A percentile compares a stretch with the other conserved stretches of the same genome.
phyloP scores from a whole-genome alignment of 1,140 invertebrate species.

The Plectrocnemia conspersa region DNA sequence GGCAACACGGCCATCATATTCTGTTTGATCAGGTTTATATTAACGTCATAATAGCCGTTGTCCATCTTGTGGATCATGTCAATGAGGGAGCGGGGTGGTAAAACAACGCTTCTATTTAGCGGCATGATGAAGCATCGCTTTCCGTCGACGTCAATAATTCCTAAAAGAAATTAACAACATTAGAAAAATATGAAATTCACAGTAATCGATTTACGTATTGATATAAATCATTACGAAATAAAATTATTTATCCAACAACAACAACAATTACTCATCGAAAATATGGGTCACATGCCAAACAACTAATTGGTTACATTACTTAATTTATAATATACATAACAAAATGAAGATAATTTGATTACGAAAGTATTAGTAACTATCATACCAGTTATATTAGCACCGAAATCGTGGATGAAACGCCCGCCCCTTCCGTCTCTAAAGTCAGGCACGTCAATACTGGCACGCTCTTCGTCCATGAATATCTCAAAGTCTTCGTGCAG shows the following conservation, averaged over 20 bases:
- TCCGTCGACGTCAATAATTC: conserved; percentile 74
- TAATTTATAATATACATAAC: too few relatives aligned
- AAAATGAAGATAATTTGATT: background rate
- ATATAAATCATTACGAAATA: conserved; percentile 1
- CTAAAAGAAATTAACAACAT: too few relatives aligned
- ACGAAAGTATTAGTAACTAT: background rate
- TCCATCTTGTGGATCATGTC: conserved; percentile 78
- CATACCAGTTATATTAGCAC: conserved; percentile 69
- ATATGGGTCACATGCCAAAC: too few relatives aligned
- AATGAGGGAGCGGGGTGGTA: conserved; percentile 71
- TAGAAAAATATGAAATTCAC: too few relatives aligned
- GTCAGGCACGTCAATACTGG: conserved; percentile 75
- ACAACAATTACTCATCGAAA: too few relatives aligned
- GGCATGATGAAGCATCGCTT: conserved; percentile 84
- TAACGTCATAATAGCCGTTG: conserved; percentile 77
- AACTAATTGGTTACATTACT: too few relatives aligned
- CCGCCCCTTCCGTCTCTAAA: conserved; percentile 72
- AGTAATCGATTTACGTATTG: background rate
- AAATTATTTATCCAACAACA: background rate
- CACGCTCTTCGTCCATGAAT: conserved; percentile 60
- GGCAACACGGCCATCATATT: conserved; percentile 74
- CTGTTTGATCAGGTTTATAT: conserved; percentile 70
- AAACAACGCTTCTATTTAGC: conserved; percentile 68
- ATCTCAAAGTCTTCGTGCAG: conserved; percentile 77
- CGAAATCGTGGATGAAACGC: conserved; percentile 86